Base-by-base conservation (phyloP, 1,140 invertebrate species). In the Arion vulgaris region DNA sequence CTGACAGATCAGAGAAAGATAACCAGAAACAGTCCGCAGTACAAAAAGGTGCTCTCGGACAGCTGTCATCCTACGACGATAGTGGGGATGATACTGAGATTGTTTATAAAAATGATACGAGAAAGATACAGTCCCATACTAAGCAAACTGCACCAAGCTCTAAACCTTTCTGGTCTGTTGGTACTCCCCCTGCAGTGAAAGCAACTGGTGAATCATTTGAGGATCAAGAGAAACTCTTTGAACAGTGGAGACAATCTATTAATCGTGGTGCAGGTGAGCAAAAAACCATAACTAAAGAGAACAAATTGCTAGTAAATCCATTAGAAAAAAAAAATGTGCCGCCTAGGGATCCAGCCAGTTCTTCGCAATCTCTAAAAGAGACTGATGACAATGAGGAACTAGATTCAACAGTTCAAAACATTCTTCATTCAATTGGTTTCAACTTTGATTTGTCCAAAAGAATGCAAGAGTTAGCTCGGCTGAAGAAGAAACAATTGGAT, bases 391-490 rank as follows among this genome's bases (percentile, higher is more conserved):
- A 80, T 80, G 84, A 83, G 66, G 85, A 88, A 7, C 80, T 89
- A 81, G 89, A 91, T 83, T 87, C 89, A 36, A 91, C 90, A n/a
- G 90, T 92, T 57, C 88, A 91, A 88, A 91, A 91, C 83, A 91
- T 92, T 57, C 73, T 92, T 23, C 89, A 91, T 76, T 91, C 90
- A 39, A 92, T 92, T 71, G 91, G 91, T 1, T 92, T 91, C 86
- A 90, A 92, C 86, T 91, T 91, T 91, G 91, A 91, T 80, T 86
- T 92, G 83, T 92, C 91, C 7, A 90, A 90, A 74, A 86, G 89
- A 83, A 92, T 91, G 91, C 91, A 91, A 80, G 91, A 92, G 86
- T 83, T 90, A 51, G 89, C 89, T 71, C 86, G 87, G 69, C 83
- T 88, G 38, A 87, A 84, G 51, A 86, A 88, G 53, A 72, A 83